Conservation (phyloP, 2,113 vertebrate species). For the Chamaetylas fuelleborni region DNA sequence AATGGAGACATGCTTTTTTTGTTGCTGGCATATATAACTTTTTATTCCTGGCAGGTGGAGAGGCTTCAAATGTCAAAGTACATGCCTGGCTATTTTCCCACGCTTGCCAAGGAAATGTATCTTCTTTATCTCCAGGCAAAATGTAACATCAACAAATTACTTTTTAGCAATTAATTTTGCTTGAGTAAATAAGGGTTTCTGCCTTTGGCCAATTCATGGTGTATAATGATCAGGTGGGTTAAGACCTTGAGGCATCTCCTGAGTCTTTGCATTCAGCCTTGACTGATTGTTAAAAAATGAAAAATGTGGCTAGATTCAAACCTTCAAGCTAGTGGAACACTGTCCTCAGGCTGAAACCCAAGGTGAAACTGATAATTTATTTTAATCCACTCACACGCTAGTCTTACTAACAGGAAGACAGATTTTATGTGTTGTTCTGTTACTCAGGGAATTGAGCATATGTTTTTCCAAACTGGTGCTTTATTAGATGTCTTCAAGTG, state of each 20-base stretch:
- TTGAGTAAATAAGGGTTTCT: neutral
- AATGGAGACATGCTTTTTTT: neutral
- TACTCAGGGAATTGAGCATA: neutral
- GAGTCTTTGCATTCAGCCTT: constrained; percentile 5
- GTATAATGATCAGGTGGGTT: neutral
- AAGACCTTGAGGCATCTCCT: neutral
- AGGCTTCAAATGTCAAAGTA: neutral
- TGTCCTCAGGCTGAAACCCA: neutral
- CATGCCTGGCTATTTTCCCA: neutral
- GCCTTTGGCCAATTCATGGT: neutral
- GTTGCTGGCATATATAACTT: neutral
- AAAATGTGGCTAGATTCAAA: neutral
- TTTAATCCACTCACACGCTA: neutral
- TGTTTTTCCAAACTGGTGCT: neutral
- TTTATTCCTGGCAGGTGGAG: constrained; percentile 10
- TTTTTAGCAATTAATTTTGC: constrained; percentile 34
- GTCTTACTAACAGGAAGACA: neutral
- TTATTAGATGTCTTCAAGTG: neutral
- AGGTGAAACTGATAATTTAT: neutral
- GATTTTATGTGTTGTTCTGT: neutral
- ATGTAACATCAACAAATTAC: neutral
- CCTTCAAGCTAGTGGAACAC: neutral
- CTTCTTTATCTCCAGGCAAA: neutral
- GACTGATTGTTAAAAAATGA: constrained; percentile 15
- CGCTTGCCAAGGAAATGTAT: neutral